These are phyloP conservation scores for Sialis lutaria DNA, from an alignment of 2,888 invertebrate species.

Conservation along the genomic window DNA sequence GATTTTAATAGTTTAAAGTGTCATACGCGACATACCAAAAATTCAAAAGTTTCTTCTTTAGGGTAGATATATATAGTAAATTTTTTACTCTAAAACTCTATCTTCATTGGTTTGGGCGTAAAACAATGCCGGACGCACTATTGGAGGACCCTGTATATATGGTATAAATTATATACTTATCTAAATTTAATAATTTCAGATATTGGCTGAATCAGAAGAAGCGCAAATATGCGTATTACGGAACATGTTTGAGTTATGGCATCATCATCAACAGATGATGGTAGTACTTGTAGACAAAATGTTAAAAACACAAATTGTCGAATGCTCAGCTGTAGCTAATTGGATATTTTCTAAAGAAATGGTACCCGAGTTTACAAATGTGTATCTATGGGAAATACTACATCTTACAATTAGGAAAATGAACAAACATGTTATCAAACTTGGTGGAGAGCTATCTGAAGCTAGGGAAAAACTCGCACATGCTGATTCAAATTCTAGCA, in stretches of 20 bases:
- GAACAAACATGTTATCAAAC: conserved; percentile 83
- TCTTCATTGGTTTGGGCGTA: too few species aligned
- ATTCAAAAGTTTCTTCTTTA: too few species aligned
- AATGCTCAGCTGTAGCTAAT: conserved; percentile 91
- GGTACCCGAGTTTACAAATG: conserved; percentile 78
- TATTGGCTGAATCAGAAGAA: conserved; percentile 83
- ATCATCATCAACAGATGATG: conserved; percentile 92
- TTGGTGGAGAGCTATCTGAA: conserved; percentile 63
- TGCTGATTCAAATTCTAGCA: conserved; percentile 66
- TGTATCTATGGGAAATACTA: conserved; percentile 92
- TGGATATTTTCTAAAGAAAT: conserved; percentile 96
- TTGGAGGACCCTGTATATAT: too few species aligned
- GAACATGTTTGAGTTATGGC: conserved; percentile 92
- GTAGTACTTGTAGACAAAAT: conserved; percentile 91
- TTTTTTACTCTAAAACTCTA: too few species aligned
- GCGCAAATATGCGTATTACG: conserved; percentile 87
- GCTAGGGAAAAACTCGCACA: conserved; percentile 74
- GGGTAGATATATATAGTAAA: too few species aligned
- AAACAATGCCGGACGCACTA: too few species aligned
- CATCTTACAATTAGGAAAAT: conserved; percentile 92
- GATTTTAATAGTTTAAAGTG: too few species aligned
- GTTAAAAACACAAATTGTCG: conserved; percentile 91
- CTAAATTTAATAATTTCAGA: conserved; percentile 30
- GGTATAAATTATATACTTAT: background rate
- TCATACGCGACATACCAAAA: too few species aligned